Percentiles rank a stretch among this genome's conserved stretches.
phyloP scores from a whole-genome alignment of 2,113 vertebrate species.

The Rattus rattus region DNA sequence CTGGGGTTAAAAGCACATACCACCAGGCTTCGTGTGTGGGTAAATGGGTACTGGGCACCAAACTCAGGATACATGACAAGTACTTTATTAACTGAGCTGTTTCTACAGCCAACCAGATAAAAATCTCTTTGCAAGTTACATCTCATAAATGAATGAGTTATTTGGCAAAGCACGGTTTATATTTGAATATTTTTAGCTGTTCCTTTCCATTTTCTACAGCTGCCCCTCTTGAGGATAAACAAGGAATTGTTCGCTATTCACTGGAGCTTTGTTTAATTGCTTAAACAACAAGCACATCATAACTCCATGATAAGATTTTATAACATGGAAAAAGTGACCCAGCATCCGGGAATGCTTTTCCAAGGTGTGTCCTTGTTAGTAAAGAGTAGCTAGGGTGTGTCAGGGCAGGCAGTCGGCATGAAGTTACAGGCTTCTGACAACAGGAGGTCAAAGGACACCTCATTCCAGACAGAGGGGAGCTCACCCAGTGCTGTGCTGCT shows the following conservation, averaged over 20 bases:
- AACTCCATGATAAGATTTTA: conserved; percentile 10
- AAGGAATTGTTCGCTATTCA: background rate
- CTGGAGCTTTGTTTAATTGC: background rate
- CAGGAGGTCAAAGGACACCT: background rate
- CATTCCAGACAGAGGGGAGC: conserved; percentile 13
- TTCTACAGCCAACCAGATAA: background rate
- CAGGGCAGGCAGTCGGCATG: background rate
- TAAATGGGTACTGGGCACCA: background rate
- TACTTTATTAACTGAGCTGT: background rate
- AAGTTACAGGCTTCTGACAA: conserved; percentile 32
- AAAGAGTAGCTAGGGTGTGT: background rate
- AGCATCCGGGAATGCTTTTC: conserved; percentile 58
- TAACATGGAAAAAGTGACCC: conserved; percentile 46
- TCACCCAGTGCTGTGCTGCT: background rate
- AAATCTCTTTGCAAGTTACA: background rate
- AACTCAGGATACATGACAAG: background rate
- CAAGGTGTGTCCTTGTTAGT: conserved; percentile 62
- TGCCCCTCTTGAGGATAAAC: background rate
- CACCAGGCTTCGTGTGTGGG: background rate
- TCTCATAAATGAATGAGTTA: background rate
- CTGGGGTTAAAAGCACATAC: background rate
- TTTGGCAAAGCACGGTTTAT: background rate
- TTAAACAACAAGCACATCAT: background rate
- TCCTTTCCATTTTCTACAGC: background rate
- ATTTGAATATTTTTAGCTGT: background rate